Evolutionary conservation across 2,113 vertebrate genomes (phyloP).

Genomic region (Acinonyx jubatus): DNA sequence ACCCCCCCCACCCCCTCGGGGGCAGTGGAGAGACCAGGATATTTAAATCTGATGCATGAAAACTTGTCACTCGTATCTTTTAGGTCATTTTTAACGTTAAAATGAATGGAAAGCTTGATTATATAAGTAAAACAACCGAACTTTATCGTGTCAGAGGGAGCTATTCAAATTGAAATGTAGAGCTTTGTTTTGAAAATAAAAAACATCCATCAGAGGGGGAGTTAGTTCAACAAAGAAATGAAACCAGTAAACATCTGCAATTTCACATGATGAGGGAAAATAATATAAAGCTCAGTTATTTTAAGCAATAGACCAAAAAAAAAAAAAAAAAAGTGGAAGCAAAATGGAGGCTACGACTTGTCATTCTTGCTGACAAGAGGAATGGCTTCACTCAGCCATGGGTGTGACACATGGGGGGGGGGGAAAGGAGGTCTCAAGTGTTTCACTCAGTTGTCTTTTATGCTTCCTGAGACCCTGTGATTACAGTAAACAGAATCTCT

Average conservation of each 20-base stretch:
- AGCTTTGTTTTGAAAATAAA: conserved; percentile 68
- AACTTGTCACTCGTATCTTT: conserved; percentile 24
- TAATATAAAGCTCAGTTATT: conserved; percentile 42
- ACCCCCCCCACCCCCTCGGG: not conserved
- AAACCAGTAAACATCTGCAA: conserved; percentile 46
- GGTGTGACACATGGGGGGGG: not conserved
- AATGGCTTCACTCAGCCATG: not conserved
- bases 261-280: not conserved
- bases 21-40: not conserved
- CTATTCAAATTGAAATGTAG: conserved; percentile 37
- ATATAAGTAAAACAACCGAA: conserved; percentile 48
- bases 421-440: not conserved
- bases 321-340: conserved; percentile 11
- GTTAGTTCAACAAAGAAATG: conserved; percentile 39
- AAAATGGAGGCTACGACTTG: not conserved
- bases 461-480: not conserved
- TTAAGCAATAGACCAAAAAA: conserved; percentile 31
- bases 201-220: conserved; percentile 31
- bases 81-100: conserved; percentile 59
- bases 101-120: conserved; percentile 64
- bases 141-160: conserved; percentile 43
- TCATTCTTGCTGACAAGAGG: not conserved
- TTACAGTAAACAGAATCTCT: not conserved
- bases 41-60: conserved; percentile 1
- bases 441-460: not conserved